Percentiles rank a stretch among this genome's conserved stretches.
Evolutionary conservation across 2,113 vertebrate species (phyloP).

Genomic region (Chelonoidis abingdonii): DNA sequence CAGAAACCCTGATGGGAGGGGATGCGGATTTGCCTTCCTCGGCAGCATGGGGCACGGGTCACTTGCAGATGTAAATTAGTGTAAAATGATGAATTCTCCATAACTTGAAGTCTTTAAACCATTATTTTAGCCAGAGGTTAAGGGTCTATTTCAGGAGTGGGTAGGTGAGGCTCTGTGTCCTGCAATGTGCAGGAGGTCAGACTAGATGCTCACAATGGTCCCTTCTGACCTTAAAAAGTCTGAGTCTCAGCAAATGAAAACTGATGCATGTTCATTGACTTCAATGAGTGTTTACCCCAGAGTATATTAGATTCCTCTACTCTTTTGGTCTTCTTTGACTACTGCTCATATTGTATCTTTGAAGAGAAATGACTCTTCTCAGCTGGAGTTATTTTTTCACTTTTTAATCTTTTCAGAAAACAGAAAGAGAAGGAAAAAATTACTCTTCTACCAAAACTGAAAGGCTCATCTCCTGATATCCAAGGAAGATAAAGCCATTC

Average conservation of each 20-base stretch:
- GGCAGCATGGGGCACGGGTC: neutral
- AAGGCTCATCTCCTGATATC: neutral
- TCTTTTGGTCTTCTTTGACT: neutral
- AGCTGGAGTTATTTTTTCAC: neutral
- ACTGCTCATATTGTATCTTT: neutral
- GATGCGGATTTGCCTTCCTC: neutral
- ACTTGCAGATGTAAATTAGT: neutral
- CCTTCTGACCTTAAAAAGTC: neutral
- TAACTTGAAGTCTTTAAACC: neutral
- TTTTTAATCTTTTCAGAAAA: neutral
- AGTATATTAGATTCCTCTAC: neutral
- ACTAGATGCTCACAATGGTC: neutral
- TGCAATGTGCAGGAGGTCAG: neutral
- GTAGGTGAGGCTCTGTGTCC: neutral
- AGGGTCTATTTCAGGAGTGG: neutral
- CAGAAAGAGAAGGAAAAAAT: neutral
- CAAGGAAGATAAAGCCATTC: neutral
- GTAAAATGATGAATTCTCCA: neutral
- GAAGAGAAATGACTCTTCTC: neutral
- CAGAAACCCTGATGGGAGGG: neutral
- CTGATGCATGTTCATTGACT: neutral
- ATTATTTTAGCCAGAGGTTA: neutral
- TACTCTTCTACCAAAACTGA: neutral
- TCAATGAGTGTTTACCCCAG: neutral
- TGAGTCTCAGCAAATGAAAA: neutral